Percentiles rank a stretch among this genome's conserved stretches.
Conservation (phyloP, 2,888 invertebrate species). For the Galerucella pusilla region DNA sequence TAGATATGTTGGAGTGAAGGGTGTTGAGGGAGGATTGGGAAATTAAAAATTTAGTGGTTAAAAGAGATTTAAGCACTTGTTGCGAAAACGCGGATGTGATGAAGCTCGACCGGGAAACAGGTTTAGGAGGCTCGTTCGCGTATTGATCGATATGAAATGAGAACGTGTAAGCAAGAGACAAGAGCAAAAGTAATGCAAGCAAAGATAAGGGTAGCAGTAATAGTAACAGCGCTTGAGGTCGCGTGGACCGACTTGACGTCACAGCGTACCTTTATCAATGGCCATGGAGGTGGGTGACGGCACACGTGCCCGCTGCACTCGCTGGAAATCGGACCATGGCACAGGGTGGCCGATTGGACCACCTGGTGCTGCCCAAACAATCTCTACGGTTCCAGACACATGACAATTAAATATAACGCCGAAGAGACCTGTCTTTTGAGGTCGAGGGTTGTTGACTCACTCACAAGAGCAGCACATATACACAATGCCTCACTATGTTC, state of each 20-base stretch:
- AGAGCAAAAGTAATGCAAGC: slow-evolving; percentile 16
- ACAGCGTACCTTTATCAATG: slow-evolving; percentile 64
- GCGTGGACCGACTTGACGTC: slow-evolving; percentile 55
- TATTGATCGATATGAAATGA: slow-evolving; percentile 45
- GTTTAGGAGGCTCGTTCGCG: slow-evolving; percentile 38
- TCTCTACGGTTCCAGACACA: slow-evolving; percentile 36
- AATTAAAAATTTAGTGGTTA: not conserved
- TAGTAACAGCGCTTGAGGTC: slow-evolving; percentile 24
- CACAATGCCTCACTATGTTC: slow-evolving; percentile 56
- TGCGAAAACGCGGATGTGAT: slow-evolving; percentile 39
- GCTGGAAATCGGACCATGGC: slow-evolving; percentile 50
- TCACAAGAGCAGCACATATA: slow-evolving; percentile 51
- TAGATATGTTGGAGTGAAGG: slow-evolving; percentile 23
- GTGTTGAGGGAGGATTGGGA: slow-evolving; percentile 29
- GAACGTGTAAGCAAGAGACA: slow-evolving; percentile 27
- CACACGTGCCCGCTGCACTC: slow-evolving; percentile 63
- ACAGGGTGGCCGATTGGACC: slow-evolving; percentile 41
- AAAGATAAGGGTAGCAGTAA: slow-evolving; percentile 20
- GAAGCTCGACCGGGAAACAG: slow-evolving; percentile 43
- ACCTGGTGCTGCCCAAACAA: slow-evolving; percentile 39
- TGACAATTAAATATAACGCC: slow-evolving; percentile 30
- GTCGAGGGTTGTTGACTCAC: slow-evolving; percentile 42
- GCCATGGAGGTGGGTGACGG: slow-evolving; percentile 64
- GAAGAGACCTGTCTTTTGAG: slow-evolving; percentile 37
- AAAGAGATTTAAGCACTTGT: slow-evolving; percentile 38